Conservation (phyloP, 92 coral and sea anemone species). For the Zoanthus solanderi region DNA sequence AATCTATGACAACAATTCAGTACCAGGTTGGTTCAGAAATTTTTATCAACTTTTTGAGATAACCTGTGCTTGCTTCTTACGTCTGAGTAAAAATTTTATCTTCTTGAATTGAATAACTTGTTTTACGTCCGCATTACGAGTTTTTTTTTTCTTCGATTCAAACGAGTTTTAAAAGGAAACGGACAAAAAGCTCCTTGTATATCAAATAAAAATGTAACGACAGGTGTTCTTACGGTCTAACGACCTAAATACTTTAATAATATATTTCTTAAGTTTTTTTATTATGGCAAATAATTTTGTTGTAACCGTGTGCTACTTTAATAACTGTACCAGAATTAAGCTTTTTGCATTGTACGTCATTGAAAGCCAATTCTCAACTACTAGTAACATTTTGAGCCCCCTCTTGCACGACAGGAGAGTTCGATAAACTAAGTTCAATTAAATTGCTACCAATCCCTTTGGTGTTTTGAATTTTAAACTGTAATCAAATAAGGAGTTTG, state of each 20-base stretch:
- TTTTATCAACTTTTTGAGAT: neutral
- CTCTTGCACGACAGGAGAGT: too few relatives aligned
- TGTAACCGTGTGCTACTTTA: too few relatives aligned
- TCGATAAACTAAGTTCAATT: too few relatives aligned
- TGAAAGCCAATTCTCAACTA: too few relatives aligned
- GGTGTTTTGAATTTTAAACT: too few relatives aligned
- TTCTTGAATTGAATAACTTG: neutral
- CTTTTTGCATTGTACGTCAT: too few relatives aligned
- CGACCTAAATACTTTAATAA: neutral
- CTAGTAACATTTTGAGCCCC: too few relatives aligned
- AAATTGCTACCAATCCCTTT: too few relatives aligned
- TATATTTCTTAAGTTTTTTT: neutral
- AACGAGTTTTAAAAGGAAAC: neutral
- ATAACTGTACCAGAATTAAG: too few relatives aligned
- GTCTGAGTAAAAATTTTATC: neutral
- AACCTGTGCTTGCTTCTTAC: neutral
- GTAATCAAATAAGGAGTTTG: too few relatives aligned
- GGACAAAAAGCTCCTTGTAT: neutral
- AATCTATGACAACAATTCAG: neutral
- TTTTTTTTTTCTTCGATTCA: neutral
- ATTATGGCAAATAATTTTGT: neutral
- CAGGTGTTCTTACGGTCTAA: constrained; percentile 38
- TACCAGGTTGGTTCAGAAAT: neutral
- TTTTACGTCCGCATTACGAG: neutral
- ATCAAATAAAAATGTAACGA: constrained; percentile 19